Base-by-base conservation (phyloP, 1,140 invertebrate species). In the Saccostrea glomerata region DNA sequence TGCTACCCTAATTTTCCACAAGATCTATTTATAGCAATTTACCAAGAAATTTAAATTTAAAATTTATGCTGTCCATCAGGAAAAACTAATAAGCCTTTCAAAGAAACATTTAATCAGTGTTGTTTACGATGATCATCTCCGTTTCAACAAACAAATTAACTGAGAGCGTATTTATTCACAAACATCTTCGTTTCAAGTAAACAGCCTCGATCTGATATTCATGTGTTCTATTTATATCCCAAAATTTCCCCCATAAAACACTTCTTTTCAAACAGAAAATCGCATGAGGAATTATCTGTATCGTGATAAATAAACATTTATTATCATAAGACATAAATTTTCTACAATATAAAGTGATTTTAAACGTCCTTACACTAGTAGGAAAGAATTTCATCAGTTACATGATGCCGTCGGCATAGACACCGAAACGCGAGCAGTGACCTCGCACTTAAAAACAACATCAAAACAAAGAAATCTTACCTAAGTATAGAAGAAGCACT, bases 351-450 rank as follows among this genome's bases (percentile, higher is more conserved):
- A 9, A 47, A 20, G 58, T 20, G 58, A 63, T 63, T n/a, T 63
- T 15, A 20, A 47, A 63, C 58, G 58, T 63, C 20, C 15, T 63
- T 6, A 63, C 58, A 20, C 1, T 20, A 17, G 6, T 20, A 63
- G 1, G 5, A 63, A 3, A 77, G 70, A 17, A 63, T 77, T 77
- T 36, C 70, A 30, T 36, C 15, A 77, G 25, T 36, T 77, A 30
- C 70, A 77, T 77, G 70, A 77, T 77, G 70, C 70, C 70, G 70
- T 77, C 70, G 70, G 70, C 70, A 77, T 77, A 77, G 70, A 77
- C 70, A 77, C 70, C 70, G 30, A 77, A 77, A 77, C 70, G 70
- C 70, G 70, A 77, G 70, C 70, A 77, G 30, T 77, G 70, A 77
- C 70, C 70, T 77, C 70, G 70, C 70, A 77, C 70, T 30, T 77